Evolutionary conservation across 2,888 invertebrate genomes (phyloP).

Genomic region (Yponomeuta malinellus): DNA sequence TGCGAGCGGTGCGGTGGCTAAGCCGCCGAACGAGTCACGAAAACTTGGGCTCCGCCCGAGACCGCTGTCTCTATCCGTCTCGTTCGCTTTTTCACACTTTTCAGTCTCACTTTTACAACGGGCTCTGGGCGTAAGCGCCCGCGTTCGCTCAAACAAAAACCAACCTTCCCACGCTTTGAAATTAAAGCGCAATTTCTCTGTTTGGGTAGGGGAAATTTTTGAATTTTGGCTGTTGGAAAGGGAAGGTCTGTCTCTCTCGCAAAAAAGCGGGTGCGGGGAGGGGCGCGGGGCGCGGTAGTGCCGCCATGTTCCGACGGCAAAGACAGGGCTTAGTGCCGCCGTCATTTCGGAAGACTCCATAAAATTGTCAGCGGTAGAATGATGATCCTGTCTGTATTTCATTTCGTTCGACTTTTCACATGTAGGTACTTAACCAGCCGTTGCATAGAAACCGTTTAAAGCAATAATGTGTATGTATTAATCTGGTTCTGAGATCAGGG

Average conservation of each 20-base stretch:
- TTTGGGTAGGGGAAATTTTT: constrained; percentile 63
- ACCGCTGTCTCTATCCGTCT: constrained; percentile 72
- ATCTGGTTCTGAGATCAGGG: too few relatives aligned
- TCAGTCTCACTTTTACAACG: constrained; percentile 38
- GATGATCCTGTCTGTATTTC: not conserved
- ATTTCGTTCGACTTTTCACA: not conserved
- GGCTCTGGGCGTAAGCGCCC: constrained; percentile 21
- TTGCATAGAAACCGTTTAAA: too few relatives aligned
- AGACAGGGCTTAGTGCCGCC: constrained; percentile 33
- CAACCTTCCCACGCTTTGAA: constrained; percentile 21
- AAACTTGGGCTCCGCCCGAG: constrained; percentile 75
- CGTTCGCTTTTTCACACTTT: constrained; percentile 76
- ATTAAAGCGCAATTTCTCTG: not conserved
- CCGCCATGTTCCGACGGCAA: constrained; percentile 70
- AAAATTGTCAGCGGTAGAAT: not conserved
- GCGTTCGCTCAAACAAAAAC: constrained; percentile 21
- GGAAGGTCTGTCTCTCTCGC: constrained; percentile 73
- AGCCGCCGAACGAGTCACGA: constrained; percentile 73
- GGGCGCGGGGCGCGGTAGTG: constrained; percentile 39
- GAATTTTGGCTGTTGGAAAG: constrained; percentile 66
- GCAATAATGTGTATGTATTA: too few relatives aligned
- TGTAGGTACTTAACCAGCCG: not conserved
- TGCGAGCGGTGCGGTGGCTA: constrained; percentile 62
- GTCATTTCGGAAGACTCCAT: constrained; percentile 32
- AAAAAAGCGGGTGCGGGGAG: constrained; percentile 63